These are phyloP conservation scores for Argya squamiceps DNA, from an alignment of 2,797 vertebrate species.

Conservation along the genomic window DNA sequence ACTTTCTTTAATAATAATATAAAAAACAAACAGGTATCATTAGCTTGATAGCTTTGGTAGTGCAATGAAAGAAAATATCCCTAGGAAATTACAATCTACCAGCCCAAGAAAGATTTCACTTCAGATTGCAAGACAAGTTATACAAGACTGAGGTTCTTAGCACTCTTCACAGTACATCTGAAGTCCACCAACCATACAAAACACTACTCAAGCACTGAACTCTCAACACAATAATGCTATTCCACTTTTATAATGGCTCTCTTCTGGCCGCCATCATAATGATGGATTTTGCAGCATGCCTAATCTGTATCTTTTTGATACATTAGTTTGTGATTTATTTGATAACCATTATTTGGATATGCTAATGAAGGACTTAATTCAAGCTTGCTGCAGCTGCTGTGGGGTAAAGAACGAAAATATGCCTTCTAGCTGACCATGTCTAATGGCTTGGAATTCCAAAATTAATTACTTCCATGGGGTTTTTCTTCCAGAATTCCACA, in stretches of 20 bases:
- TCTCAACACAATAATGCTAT: background rate
- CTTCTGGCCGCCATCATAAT: background rate
- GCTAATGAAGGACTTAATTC: background rate
- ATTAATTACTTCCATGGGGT: background rate
- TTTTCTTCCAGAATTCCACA: background rate
- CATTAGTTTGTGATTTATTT: background rate
- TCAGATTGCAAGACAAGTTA: background rate
- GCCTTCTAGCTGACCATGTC: background rate
- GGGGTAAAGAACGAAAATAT: background rate
- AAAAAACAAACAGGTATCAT: background rate
- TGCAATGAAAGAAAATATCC: background rate
- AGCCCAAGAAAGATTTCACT: background rate
- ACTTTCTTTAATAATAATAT: background rate
- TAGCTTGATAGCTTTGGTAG: background rate
- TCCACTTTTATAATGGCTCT: background rate
- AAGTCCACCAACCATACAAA: background rate
- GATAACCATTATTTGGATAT: background rate
- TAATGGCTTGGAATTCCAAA: background rate
- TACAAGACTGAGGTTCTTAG: background rate
- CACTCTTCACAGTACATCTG: background rate
- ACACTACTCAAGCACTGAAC: background rate
- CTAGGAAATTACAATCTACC: background rate
- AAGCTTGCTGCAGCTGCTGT: background rate
- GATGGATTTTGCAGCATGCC: background rate
- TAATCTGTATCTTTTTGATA: background rate